phyloP scores from a whole-genome alignment of 2,113 vertebrate genomes.

The Lophius piscatorius region DNA sequence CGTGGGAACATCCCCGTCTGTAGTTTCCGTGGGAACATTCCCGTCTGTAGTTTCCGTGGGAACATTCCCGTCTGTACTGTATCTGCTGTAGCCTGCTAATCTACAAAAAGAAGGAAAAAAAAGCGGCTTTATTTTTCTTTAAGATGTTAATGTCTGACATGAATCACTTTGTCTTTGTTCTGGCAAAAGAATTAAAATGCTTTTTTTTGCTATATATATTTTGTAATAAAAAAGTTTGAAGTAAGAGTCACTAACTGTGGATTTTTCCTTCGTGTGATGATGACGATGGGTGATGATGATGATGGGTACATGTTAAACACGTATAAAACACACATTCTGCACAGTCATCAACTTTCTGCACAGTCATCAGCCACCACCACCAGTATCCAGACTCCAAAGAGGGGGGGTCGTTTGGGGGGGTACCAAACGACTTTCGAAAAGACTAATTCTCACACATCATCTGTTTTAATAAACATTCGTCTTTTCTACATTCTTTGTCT shows the following conservation, averaged over 20 bases:
- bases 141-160: slow-evolving; percentile 27
- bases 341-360: too few relatives aligned
- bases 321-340: too few relatives aligned
- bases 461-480: too few relatives aligned
- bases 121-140: slow-evolving; percentile 27
- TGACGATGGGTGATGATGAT: slow-evolving; percentile 26
- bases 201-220: slow-evolving; percentile 72
- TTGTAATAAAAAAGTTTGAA: slow-evolving; percentile 74
- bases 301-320: neutral
- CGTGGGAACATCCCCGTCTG: slow-evolving; percentile 27
- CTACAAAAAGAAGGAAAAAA: slow-evolving; percentile 17
- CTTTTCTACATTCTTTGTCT: too few relatives aligned
- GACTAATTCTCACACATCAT: too few relatives aligned
- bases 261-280: too few relatives aligned
- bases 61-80: slow-evolving; percentile 57
- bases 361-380: too few relatives aligned
- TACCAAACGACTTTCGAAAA: too few relatives aligned
- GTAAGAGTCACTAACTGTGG: neutral
- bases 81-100: slow-evolving; percentile 65
- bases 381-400: too few relatives aligned
- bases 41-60: too few relatives aligned
- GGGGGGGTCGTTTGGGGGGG: too few relatives aligned
- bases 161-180: slow-evolving; percentile 34
- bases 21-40: slow-evolving; percentile 17
- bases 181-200: slow-evolving; percentile 34